Percentiles rank a stretch among this genome's conserved stretches.
These are phyloP conservation scores for Polyodon spathula DNA, from an alignment of 2,113 vertebrate genomes.

Conservation along the genomic window DNA sequence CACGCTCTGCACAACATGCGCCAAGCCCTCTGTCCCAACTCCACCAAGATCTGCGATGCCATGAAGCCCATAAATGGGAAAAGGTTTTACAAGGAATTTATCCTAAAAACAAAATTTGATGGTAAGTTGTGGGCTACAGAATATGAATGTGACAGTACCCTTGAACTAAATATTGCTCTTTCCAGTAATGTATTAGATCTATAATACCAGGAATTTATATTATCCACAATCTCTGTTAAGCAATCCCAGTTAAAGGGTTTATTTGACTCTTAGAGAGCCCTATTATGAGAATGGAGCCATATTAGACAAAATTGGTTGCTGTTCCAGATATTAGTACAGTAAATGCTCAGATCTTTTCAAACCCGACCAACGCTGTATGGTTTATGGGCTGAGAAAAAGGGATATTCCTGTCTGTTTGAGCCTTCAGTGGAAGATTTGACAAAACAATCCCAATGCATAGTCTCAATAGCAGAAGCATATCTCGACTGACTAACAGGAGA, in stretches of 20 bases:
- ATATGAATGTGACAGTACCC: neutral
- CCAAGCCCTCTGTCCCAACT: conserved; percentile 73
- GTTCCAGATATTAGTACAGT: conserved; percentile 1
- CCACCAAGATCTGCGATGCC: conserved; percentile 73
- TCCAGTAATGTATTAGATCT: neutral
- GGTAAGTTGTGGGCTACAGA: conserved; percentile 54
- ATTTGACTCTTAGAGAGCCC: conserved; percentile 2
- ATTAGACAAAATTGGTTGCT: neutral
- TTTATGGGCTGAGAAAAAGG: neutral
- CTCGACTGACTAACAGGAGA: neutral
- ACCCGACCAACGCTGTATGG: neutral
- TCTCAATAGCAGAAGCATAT: neutral
- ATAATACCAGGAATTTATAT: neutral
- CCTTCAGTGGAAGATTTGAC: neutral
- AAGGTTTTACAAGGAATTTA: conserved; percentile 88
- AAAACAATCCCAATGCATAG: neutral
- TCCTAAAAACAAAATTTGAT: conserved; percentile 90
- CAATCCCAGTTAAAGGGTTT: neutral
- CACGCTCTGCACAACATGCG: conserved; percentile 91
- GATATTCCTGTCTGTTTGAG: neutral
- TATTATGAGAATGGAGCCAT: neutral
- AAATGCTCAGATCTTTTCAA: neutral
- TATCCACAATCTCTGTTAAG: neutral
- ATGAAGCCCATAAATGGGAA: conserved; percentile 90
- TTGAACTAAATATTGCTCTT: too few species aligned